These are phyloP conservation scores for Salvelinus sp. DNA, from an alignment of 2,113 vertebrate genomes.

Conservation along the genomic window DNA sequence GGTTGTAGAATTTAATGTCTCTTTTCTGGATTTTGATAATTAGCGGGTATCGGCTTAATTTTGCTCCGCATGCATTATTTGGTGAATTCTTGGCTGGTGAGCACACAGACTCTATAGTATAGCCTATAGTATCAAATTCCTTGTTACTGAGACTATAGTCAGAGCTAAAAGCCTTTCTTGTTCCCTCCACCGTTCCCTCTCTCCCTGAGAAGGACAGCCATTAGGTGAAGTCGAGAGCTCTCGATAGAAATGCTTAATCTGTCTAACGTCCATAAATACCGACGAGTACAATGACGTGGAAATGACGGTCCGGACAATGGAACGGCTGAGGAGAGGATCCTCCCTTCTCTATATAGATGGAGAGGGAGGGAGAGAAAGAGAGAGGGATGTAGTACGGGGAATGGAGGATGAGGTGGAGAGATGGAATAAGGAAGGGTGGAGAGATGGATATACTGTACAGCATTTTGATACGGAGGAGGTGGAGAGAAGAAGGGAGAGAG, in stretches of 20 bases:
- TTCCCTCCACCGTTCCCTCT: neutral
- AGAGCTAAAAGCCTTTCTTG: neutral
- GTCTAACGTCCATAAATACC: slow-evolving; percentile 28
- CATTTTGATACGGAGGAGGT: neutral
- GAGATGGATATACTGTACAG: neutral
- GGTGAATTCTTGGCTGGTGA: no score
- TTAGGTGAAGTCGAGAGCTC: neutral
- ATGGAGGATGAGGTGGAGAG: neutral
- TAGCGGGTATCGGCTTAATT: no score
- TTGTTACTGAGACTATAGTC: neutral
- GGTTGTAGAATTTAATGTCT: no score
- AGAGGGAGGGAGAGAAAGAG: neutral
- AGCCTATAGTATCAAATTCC: no score
- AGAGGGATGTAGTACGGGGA: neutral
- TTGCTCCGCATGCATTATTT: no score
- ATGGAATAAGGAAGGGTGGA: neutral
- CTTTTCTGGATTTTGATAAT: no score
- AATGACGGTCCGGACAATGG: slow-evolving; percentile 27
- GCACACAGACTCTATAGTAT: no score
- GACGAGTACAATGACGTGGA: slow-evolving; percentile 20
- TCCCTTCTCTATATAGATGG: neutral
- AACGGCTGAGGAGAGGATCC: neutral
- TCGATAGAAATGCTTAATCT: slow-evolving; percentile 29
- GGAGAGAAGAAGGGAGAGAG: slow-evolving; percentile 9
- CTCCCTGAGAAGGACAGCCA: neutral